Base-by-base conservation (phyloP, 1,140 invertebrate species). In the Pentalonia nigronervosa region DNA sequence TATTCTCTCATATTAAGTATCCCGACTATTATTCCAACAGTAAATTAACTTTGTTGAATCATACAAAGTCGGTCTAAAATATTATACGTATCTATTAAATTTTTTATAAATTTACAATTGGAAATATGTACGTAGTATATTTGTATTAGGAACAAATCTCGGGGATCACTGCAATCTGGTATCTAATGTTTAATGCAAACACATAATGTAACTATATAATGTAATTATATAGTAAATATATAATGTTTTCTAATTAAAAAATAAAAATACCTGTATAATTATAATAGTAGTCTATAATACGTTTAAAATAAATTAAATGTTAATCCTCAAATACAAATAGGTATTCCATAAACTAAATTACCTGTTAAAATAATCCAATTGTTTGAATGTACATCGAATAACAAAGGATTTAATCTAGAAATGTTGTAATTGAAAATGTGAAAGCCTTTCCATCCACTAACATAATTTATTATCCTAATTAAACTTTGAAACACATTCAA, bases 351-450 rank as follows among this genome's bases (percentile, higher is more conserved):
- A 88, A 88, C 47, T 89, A 89, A 89, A 89, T 89, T 86, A 89
- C 48, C 7, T 53, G 34, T 89, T 89, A 53, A 53, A 89, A 53
- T 53, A 89, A 89, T 14, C 30, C n/a, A 53, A 53, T 89, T 34
- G n/a, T 89, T 89, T 89, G 87, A 53, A 89, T 53, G 48, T 36
- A 53, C 21, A n/a, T 36, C 20, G 17, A 88, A 34, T 50, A n/a
- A 89, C 87, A 89, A 89, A 89, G 21, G 48, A 36, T 89, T 50
- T 88, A 88, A 88, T 89, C 2, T 36, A n/a, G 20, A 48, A 48
- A 53, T 89, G 87, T 47, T 47, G 84, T 89, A 89, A 53, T 89
- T 89, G 87, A 89, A 89, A 89, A 89, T 89, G 30, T 34, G 86
- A 50, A 53, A 53, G n/a, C 87, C 0, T 88, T 47, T 89, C 7